These are phyloP conservation scores for Thera britannica DNA, from an alignment of 2,888 invertebrate species.

Conservation along the genomic window DNA sequence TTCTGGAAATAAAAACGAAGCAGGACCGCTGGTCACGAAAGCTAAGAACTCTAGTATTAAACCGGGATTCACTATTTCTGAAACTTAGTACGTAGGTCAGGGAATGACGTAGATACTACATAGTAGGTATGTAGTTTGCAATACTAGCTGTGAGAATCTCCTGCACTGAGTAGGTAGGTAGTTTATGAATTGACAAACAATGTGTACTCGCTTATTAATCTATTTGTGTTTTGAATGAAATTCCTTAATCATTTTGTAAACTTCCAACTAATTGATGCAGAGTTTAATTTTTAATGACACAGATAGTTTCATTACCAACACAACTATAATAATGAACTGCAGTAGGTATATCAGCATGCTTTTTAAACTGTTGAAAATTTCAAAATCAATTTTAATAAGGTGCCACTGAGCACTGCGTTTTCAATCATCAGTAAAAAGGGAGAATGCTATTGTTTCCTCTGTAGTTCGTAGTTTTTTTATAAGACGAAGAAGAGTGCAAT, in stretches of 20 bases:
- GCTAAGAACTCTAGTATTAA: conserved; percentile 65
- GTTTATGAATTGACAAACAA: conserved; percentile 1
- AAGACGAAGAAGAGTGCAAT: conserved; percentile 6
- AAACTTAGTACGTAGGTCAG: conserved; percentile 44
- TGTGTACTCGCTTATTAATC: not conserved
- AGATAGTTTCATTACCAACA: too few relatives aligned
- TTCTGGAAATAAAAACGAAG: conserved; percentile 53
- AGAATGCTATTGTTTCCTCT: not conserved
- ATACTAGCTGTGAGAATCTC: conserved; percentile 27
- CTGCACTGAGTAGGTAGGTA: conserved; percentile 9
- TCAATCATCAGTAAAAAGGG: not conserved
- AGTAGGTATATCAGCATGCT: too few relatives aligned
- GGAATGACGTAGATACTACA: not conserved
- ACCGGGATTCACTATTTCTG: conserved; percentile 69
- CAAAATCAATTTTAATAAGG: too few relatives aligned
- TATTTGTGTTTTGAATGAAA: not conserved
- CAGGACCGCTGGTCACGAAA: conserved; percentile 64
- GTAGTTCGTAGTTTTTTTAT: conserved; percentile 16
- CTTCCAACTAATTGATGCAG: not conserved
- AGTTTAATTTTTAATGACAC: too few relatives aligned
- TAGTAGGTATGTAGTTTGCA: conserved; percentile 12
- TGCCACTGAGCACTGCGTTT: too few relatives aligned
- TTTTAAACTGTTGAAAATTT: too few relatives aligned
- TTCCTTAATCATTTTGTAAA: not conserved
- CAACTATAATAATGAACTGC: too few relatives aligned